A percentile compares a stretch with the other conserved stretches of the same genome.
Evolutionary conservation across 2,797 vertebrate species (phyloP).

Genomic region (Scolopax bukidnonensis): DNA sequence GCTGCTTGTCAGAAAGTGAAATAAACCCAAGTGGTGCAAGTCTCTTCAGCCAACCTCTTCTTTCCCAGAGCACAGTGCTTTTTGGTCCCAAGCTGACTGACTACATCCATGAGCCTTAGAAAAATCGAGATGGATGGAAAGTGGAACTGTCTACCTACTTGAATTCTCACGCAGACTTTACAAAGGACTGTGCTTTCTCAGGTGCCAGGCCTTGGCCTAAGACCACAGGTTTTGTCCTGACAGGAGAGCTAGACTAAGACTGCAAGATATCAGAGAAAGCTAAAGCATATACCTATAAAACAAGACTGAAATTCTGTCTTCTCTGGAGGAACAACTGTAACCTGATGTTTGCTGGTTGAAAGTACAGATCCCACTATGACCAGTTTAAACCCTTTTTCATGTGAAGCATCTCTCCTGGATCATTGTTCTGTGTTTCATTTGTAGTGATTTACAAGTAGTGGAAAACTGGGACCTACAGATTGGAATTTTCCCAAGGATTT

Average conservation of each 20-base stretch:
- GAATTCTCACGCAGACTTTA: not conserved
- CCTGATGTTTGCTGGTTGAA: not conserved
- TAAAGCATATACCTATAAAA: not conserved
- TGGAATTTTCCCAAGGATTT: not conserved
- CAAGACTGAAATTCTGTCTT: not conserved
- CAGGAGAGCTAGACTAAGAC: not conserved
- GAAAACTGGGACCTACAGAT: not conserved
- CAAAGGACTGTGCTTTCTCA: not conserved
- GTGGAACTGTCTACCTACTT: not conserved
- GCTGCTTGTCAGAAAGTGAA: not conserved
- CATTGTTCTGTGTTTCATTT: not conserved
- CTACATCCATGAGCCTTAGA: not conserved
- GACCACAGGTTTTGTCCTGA: not conserved
- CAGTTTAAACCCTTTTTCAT: not conserved
- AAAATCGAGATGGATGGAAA: not conserved
- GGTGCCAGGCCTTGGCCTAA: not conserved
- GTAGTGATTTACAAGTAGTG: not conserved
- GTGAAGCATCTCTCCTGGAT: not conserved
- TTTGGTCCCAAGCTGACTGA: not conserved
- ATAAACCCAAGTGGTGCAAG: not conserved
- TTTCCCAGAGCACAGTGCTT: not conserved
- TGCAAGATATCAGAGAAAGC: not conserved
- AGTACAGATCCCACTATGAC: not conserved
- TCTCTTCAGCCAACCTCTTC: not conserved
- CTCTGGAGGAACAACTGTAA: not conserved